Evolutionary conservation across 2,113 vertebrate species (phyloP), one percentile per base, ranked within the genome.

Genomic region (Falcunculus frontatus): DNA sequence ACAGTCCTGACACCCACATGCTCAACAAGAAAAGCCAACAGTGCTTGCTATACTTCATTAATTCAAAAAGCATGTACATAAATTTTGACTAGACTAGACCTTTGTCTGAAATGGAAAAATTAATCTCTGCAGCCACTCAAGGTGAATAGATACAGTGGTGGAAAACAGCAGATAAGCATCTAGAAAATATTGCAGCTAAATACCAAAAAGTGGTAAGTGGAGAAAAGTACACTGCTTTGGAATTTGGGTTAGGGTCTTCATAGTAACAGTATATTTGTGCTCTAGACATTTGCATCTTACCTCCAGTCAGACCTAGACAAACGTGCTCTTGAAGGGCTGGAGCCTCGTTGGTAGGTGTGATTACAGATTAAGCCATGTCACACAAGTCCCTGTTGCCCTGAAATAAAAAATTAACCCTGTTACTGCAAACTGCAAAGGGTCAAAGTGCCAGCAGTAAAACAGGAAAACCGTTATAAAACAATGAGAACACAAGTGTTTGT

Each of bases 361-460:
- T 80, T 86, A 83, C 49, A 89, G 19, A 29, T 93, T 84, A 65
- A 76, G 56, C 33, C 84, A 17, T n/a, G 50, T 57, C 87, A 70
- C 46, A 65, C 37, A 53, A 83, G 30, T 57, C 67, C 79, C 82
- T 39, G 1, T 65, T 85, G 55, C 21, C n/a, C 42, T 67, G 68
- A 88, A 83, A 27, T 86, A 37, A 94, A 94, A 87, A 88, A 65
- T 95, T 94, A 94, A 89, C 63, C 72, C 68, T 67, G 47, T 80
- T 88, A 83, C 56, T 70, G 39, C n/a, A 70, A 68, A 42, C 19
- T 85, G 75, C 32, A 77, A 62, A 26, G 17, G 42, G 46, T 95
- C 63, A 70, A 70, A 82, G 19, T 62, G 32, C 29, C 85, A 69
- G 50, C 13, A n/a, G 20, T 69, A 25, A 82, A 93, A 25, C n/a